A percentile compares a stretch with the other conserved stretches of the same genome.
Conservation (phyloP, 2,888 invertebrate genomes). For the Andrena chrysosceles region DNA sequence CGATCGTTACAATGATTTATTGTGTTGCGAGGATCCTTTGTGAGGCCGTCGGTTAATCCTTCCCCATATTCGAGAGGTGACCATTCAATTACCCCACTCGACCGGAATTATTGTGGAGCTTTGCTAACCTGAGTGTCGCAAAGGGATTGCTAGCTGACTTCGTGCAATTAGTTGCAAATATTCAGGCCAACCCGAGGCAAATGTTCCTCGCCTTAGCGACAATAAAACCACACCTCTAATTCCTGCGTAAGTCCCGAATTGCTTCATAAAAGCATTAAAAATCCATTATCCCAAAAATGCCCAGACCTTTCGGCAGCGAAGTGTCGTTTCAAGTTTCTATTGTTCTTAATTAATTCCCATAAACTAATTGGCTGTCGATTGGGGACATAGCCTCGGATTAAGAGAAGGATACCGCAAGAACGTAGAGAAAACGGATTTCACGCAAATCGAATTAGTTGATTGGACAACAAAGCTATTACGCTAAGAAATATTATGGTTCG, state of each 20-base stretch:
- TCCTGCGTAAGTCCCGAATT: background rate
- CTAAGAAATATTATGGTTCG: background rate
- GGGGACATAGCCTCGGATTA: too few relatives aligned
- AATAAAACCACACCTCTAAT: background rate
- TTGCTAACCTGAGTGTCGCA: background rate
- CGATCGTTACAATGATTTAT: constrained; percentile 56
- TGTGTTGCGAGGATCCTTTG: constrained; percentile 37
- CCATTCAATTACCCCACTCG: constrained; percentile 42
- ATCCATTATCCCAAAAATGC: background rate
- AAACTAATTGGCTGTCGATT: background rate
- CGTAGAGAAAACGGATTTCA: background rate
- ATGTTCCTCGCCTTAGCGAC: background rate
- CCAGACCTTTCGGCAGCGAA: background rate
- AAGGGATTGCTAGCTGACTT: constrained; percentile 13
- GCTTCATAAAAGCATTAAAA: background rate
- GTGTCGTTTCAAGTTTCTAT: background rate
- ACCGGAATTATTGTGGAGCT: constrained; percentile 32
- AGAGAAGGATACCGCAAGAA: background rate
- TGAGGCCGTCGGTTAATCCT: constrained; percentile 34
- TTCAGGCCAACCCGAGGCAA: background rate
- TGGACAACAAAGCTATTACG: background rate
- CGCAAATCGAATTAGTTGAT: background rate
- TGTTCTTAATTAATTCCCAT: background rate
- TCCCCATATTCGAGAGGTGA: constrained; percentile 30
- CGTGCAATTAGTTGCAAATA: constrained; percentile 18